phyloP scores from a whole-genome alignment of 2,113 vertebrate genomes.

The Gnathonemus echidnorhynchus region DNA sequence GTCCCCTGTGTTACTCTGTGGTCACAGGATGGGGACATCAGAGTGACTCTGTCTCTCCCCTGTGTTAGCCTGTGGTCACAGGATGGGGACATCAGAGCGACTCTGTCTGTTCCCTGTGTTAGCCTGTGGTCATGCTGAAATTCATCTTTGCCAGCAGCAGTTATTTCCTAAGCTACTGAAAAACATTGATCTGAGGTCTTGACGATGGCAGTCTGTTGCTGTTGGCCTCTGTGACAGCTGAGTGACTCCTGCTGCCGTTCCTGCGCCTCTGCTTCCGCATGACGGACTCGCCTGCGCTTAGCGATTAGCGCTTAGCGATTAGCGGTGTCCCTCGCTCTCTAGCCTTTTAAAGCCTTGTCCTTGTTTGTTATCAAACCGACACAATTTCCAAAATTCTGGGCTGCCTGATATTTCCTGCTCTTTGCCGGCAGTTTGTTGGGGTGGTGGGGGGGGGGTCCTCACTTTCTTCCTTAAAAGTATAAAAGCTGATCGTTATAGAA shows the following conservation, averaged over 20 bases:
- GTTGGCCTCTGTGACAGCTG: background rate
- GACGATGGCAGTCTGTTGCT: background rate
- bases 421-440: background rate
- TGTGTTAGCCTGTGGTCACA: background rate
- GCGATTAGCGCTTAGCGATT: background rate
- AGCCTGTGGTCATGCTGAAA: background rate
- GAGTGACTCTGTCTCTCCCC: background rate
- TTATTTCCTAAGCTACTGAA: background rate
- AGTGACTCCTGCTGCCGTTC: background rate
- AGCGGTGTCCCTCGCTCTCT: background rate
- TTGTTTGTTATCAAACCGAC: constrained; percentile 9
- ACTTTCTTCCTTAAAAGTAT: constrained; percentile 27
- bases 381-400: constrained; percentile 11
- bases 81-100: background rate
- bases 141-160: background rate
- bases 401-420: constrained; percentile 3
- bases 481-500: constrained; percentile 10
- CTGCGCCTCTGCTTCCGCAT: background rate
- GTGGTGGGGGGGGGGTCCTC: background rate
- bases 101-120: background rate
- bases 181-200: background rate
- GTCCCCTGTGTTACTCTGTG: no score
- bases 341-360: constrained; percentile 17
- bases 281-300: background rate
- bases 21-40: no score